Conservation (phyloP, 2,888 invertebrate genomes). For the Trachelus tabidus region DNA sequence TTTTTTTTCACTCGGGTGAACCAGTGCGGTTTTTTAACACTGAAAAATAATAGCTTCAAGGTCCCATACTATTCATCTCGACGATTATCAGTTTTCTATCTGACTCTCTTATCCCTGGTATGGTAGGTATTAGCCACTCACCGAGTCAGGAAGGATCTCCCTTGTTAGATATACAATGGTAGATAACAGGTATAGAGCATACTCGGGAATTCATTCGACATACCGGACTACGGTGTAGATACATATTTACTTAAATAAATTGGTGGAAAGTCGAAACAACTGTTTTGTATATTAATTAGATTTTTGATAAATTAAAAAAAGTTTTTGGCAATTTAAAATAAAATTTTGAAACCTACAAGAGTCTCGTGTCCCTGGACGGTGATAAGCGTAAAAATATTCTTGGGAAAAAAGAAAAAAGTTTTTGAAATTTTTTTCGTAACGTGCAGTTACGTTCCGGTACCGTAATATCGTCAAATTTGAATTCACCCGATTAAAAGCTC, state of each 20-base stretch:
- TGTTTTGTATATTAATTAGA: background rate
- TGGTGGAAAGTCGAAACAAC: background rate
- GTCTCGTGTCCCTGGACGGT: too few species aligned
- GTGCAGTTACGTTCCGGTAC: background rate
- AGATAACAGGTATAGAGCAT: slow-evolving; percentile 23
- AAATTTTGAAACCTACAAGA: too few species aligned
- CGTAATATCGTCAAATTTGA: background rate
- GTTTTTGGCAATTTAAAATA: too few species aligned
- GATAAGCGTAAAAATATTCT: too few species aligned
- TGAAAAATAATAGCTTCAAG: slow-evolving; percentile 14
- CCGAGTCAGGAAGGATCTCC: slow-evolving; percentile 25
- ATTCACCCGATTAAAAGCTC: background rate
- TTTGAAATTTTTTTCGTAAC: background rate
- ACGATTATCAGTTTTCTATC: slow-evolving; percentile 22
- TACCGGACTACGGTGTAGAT: background rate
- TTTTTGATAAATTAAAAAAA: background rate
- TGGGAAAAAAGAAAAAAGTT: too few species aligned
- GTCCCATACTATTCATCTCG: slow-evolving; percentile 20
- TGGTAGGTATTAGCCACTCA: slow-evolving; percentile 7
- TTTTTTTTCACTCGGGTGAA: background rate
- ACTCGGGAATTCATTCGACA: background rate
- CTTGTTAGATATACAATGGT: slow-evolving; percentile 37
- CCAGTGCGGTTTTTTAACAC: slow-evolving; percentile 19
- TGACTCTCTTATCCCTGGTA: slow-evolving; percentile 15
- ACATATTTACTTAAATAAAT: background rate